A percentile compares a stretch with the other conserved stretches of the same genome.
Conservation (phyloP, 2,797 vertebrate species). For the Bovichtus variegatus region DNA sequence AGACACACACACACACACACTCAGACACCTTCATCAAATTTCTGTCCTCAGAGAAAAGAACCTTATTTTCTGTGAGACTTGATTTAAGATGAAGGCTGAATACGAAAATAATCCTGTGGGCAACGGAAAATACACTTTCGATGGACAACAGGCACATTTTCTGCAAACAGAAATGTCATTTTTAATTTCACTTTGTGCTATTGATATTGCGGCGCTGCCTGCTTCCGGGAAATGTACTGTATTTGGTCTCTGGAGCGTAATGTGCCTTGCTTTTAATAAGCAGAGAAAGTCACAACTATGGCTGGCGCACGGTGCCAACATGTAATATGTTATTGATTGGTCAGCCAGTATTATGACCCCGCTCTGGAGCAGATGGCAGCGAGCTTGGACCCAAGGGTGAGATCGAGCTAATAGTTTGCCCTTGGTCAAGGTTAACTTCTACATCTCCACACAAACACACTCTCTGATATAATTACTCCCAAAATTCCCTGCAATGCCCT, state of each 20-base stretch:
- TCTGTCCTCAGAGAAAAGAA: conserved; percentile 31
- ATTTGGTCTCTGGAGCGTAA: conserved; percentile 37
- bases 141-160: conserved; percentile 24
- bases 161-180: conserved; percentile 15
- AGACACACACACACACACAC: conserved; percentile 6
- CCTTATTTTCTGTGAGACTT: conserved; percentile 14
- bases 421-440: conserved; percentile 75
- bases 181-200: conserved; percentile 42
- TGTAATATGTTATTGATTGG: conserved; percentile 72
- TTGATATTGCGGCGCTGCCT: conserved; percentile 12
- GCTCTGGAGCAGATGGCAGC: conserved; percentile 76
- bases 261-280: conserved; percentile 50
- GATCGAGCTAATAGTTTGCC: conserved; percentile 68
- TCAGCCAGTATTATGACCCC: conserved; percentile 65
- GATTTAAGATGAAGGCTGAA: conserved; percentile 36
- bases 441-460: conserved; percentile 23
- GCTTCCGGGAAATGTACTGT: conserved; percentile 18
- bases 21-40: conserved; percentile 39
- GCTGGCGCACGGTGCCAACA: conserved; percentile 36
- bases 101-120: conserved; percentile 14
- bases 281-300: conserved; percentile 39
- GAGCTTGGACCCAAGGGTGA: conserved; percentile 66
- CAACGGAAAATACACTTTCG: conserved; percentile 14
- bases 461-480: conserved; percentile 49
- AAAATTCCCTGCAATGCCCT: conserved; percentile 33